Percentiles rank a stretch among this genome's conserved stretches.
phyloP scores from a whole-genome alignment of 2,113 vertebrate species.

The Neotoma lepida region DNA sequence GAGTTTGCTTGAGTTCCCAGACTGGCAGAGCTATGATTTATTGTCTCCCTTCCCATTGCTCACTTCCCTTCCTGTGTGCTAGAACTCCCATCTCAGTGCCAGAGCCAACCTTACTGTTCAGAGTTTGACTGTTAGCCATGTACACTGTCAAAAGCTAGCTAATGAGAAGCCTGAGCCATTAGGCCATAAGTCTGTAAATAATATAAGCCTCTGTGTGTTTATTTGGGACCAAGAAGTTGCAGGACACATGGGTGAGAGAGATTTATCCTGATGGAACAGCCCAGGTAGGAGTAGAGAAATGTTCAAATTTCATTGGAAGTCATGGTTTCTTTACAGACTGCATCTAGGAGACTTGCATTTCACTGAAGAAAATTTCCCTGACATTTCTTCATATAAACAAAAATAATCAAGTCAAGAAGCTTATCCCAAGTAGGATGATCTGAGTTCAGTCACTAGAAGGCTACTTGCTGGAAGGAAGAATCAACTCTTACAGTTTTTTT shows the following conservation, averaged over 20 bases:
- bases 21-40: background rate
- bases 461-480: background rate
- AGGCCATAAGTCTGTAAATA: too few species aligned
- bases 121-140: rapidly evolving
- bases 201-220: too few species aligned
- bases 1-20: rapidly evolving
- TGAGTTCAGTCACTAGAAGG: background rate
- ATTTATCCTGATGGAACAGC: too few species aligned
- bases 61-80: background rate
- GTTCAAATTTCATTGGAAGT: background rate
- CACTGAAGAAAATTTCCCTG: background rate
- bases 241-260: too few species aligned
- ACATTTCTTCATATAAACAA: background rate
- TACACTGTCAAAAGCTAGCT: background rate
- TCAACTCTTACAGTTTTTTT: background rate
- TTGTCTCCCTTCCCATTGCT: background rate
- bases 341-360: background rate
- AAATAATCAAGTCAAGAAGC: background rate
- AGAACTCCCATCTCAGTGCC: background rate
- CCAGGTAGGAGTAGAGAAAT: too few species aligned
- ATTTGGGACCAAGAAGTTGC: too few species aligned
- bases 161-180: too few species aligned
- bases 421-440: background rate
- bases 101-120: background rate
- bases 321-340: background rate